Base-by-base conservation (phyloP, 2,113 vertebrate genomes). In the Xiphorhynchus elegans region DNA sequence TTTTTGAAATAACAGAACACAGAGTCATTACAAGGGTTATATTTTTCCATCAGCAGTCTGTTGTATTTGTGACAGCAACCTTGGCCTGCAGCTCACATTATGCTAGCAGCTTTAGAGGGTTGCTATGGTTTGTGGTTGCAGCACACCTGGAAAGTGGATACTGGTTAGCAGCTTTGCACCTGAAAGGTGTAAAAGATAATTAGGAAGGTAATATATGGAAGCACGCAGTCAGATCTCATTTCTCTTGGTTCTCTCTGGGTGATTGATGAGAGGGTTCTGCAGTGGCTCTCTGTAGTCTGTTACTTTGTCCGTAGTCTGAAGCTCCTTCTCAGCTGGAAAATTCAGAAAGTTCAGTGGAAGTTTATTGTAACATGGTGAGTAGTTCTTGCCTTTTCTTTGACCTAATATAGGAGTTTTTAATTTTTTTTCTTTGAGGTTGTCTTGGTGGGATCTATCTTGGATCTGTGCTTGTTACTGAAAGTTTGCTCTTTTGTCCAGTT, bases 21-120 rank as follows among this genome's bases (percentile, higher is more conserved):
- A 44, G 47, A 91, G 58, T 62, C 44, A 68, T 82, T 73, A 39
- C 21, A 67, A 72, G 39, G 21, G 25, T 93, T 91, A 95, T 82
- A 69, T 89, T 14, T 83, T 95, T 96, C 62, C 44, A 73, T 84
- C 55, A 77, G 37, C 79, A 95, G 52, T 89, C 84, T 96, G 79
- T 77, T 89, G 49, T 90, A 31, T 79, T 89, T 84, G 52, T 93
- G 75, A 26, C 33, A 76, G 53, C 52, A 83, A 70, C 47, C 28
- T 90, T 35, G 1, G 26, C 37, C 35, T 80, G 28, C 18, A 53
- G 66, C 67, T 89, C 84, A 39, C 7, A 25, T 91, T 84, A 52
- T 37, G 20, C 17, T 9, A 68, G 33, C n/a, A 89, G 40, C 24
- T 89, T 91, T 47, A 25, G 35, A 82, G 13, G 8, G 9, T 67